Evolutionary conservation across 2,797 vertebrate species (phyloP), one percentile per base, ranked within the genome.

Genomic region (Falco columbarius): DNA sequence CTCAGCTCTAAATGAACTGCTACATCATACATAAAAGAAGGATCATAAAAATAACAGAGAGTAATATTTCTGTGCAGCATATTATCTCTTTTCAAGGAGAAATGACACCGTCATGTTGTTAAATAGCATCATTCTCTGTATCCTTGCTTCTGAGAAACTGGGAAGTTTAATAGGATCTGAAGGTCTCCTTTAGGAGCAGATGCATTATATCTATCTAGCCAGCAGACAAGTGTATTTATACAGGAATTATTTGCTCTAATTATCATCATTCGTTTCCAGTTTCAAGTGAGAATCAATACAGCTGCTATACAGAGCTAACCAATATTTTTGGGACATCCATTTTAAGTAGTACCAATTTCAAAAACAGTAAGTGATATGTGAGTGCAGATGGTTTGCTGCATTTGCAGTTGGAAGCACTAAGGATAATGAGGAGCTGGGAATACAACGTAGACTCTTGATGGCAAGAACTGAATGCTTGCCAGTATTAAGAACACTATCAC

Each of bases 331-430:
- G 34, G 61, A 71, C 46, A 71, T 4, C 8, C n/a, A 14, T 68
- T 74, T 51, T 34, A 75, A 62, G 58, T 2, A 49, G 14, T 20
- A 93, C 5, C 21, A 27, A 61, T 44, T 59, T 72, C 22, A 88
- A 90, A 92, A 82, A 29, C 4, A 79, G 54, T 26, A 72, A 20
- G 42, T 22, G 40, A 65, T 67, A 90, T 24, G 42, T 65, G 21
- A 72, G 88, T 32, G n/a, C 54, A 88, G 44, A 55, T 19, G 22
- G 67, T 40, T 71, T 77, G 32, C 24, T 84, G 66, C 19, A 70
- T 47, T 81, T 62, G 22, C 42, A 95, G 9, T 10, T 77, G 71
- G 66, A 81, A 75, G 82, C 58, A 90, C 58, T 62, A 79, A 58
- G 12, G 62, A 67, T 79, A 79, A 92, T 4, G 24, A 92, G 14